Conservation (phyloP, 2,797 vertebrate genomes). For the Poliocrania exsul region DNA sequence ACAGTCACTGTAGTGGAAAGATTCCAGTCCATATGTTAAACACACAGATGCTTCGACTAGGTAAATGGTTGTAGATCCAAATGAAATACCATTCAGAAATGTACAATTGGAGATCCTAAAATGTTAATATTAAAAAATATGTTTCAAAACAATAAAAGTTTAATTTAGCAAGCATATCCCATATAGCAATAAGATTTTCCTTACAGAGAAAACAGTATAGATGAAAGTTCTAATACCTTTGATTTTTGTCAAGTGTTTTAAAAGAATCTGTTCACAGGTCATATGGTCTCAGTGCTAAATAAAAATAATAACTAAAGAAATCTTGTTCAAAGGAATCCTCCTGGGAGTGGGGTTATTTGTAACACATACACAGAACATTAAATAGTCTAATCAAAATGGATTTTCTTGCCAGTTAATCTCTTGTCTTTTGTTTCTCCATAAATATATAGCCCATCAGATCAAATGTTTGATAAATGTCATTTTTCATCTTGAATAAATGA, state of each 20-base stretch:
- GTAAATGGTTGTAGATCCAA: slow-evolving; percentile 42
- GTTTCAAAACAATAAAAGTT: neutral
- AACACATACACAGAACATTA: slow-evolving; percentile 41
- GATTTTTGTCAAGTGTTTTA: neutral
- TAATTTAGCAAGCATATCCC: neutral
- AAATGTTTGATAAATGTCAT: slow-evolving; percentile 70
- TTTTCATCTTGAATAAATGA: slow-evolving; percentile 73
- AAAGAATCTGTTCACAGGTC: slow-evolving; percentile 18
- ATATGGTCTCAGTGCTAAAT: slow-evolving; percentile 21
- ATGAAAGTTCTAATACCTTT: neutral
- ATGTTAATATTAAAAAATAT: neutral
- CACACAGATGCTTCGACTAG: neutral
- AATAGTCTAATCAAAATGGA: slow-evolving; percentile 67
- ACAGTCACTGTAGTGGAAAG: slow-evolving; percentile 17
- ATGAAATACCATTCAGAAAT: slow-evolving; percentile 12
- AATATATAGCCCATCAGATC: slow-evolving; percentile 70
- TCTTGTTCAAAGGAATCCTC: slow-evolving; percentile 10
- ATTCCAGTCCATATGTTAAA: slow-evolving; percentile 58
- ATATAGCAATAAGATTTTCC: neutral
- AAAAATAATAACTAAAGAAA: slow-evolving; percentile 64
- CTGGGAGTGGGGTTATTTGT: slow-evolving; percentile 50
- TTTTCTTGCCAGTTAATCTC: slow-evolving; percentile 71
- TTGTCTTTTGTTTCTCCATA: slow-evolving; percentile 64
- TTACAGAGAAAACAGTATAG: neutral
- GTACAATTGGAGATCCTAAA: neutral